These are phyloP conservation scores for Cuniculus paca DNA, from an alignment of 2,797 vertebrate genomes.

Conservation along the genomic window DNA sequence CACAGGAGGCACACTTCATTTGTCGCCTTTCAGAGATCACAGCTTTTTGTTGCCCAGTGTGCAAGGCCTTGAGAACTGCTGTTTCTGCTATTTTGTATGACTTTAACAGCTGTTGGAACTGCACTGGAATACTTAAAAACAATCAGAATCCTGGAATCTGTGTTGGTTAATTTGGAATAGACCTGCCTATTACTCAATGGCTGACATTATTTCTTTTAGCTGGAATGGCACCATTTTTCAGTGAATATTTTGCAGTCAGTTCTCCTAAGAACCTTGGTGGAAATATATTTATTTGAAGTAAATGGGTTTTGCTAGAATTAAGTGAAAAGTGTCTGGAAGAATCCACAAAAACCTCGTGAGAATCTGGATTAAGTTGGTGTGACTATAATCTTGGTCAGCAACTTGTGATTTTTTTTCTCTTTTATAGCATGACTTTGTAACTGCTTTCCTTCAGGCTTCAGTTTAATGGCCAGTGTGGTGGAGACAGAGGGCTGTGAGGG, in stretches of 20 bases:
- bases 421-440: background rate
- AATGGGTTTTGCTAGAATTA: slow-evolving; percentile 9
- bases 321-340: background rate
- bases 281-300: slow-evolving; percentile 25
- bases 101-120: background rate
- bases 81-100: background rate
- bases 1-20: background rate
- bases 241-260: background rate
- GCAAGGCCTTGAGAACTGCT: background rate
- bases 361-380: background rate
- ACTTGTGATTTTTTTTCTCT: slow-evolving; percentile 16
- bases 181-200: background rate
- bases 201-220: background rate
- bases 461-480: background rate
- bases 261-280: slow-evolving; percentile 8
- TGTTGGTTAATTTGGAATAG: background rate
- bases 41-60: background rate
- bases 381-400: background rate
- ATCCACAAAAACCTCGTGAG: background rate
- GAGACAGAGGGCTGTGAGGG: background rate
- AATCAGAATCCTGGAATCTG: background rate
- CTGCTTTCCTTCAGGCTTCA: background rate
- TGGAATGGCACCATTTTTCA: background rate
- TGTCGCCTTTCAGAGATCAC: background rate
- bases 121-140: background rate